A percentile compares a stretch with the other conserved stretches of the same genome.
Evolutionary conservation across 2,888 invertebrate species (phyloP).

Genomic region (Orthosia gracilis): DNA sequence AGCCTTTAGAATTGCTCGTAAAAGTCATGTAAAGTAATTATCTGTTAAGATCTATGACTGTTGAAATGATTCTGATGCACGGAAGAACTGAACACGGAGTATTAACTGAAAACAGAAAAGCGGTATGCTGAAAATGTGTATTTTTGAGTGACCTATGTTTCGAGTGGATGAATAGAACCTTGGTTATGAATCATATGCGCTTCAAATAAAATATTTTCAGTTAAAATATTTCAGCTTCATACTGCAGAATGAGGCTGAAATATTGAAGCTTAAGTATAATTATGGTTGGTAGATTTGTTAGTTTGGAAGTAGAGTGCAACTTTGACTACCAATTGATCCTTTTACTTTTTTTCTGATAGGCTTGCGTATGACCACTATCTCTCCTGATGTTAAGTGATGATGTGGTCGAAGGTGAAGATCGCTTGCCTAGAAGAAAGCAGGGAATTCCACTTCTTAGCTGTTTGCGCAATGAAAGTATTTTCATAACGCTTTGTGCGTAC

Average conservation of each 20-base stretch:
- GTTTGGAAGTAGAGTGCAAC: not conserved
- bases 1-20: conserved; percentile 46
- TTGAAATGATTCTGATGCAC: conserved; percentile 41
- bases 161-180: not conserved
- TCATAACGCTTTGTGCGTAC: too few relatives aligned
- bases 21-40: conserved; percentile 63
- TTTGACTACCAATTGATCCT: too few relatives aligned
- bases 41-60: conserved; percentile 46
- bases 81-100: conserved; percentile 34
- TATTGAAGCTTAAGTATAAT: too few relatives aligned
- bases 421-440: too few relatives aligned
- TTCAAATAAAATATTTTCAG: too few relatives aligned
- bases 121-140: not conserved
- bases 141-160: not conserved
- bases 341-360: too few relatives aligned
- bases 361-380: too few relatives aligned
- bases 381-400: too few relatives aligned
- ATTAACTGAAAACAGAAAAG: conserved; percentile 32
- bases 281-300: not conserved
- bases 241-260: not conserved
- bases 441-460: too few relatives aligned
- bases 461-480: too few relatives aligned
- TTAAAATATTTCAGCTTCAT: too few relatives aligned
- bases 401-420: too few relatives aligned
- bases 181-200: not conserved